Base-by-base conservation (phyloP, 2,113 vertebrate species). In the Phoxinus phoxinus region DNA sequence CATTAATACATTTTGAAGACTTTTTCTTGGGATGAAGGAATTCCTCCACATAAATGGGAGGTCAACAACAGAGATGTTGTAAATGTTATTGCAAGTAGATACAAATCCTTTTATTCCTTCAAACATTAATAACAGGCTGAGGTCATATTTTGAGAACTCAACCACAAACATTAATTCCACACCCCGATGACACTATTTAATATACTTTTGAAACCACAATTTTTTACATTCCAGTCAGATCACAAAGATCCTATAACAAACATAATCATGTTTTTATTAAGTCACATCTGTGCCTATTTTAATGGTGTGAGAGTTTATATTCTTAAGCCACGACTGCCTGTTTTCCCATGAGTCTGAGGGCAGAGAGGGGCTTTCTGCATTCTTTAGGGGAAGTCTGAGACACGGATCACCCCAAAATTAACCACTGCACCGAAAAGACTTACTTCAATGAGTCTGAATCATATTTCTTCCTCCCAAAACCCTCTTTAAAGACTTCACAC, bases 271-370 rank as follows among this genome's bases (percentile, higher is more conserved):
- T 63, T 74, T 53, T 85, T 35, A 53, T 84, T 74, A 91, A 87
- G 91, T 89, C 84, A 89, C 86, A 84, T 91, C 83, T 87, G 87
- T 85, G 85, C 85, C 72, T 86, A 85, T n/a, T 87, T 90, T 86
- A 87, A 90, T 91, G 87, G 91, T 81, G 81, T 87, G 75, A 87
- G 90, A 81, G 89, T 92, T 86, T 91, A 88, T 84, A 73, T 63
- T 59, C 67, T 86, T 91, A 90, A 93, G 87, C 91, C 87, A 21
- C 81, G 63, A 79, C 88, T 37, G 56, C 72, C 86, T 17, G 35
- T 84, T 88, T 93, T 94, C 91, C 91, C 93, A 93, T 90, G 91
- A 86, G 78, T 88, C 51, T 87, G 17, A 67, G 83, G 85, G 78
- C 85, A 88, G 86, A 80, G 58, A 35, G 84, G 65, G 67, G 51